phyloP scores from a whole-genome alignment of 2,888 invertebrate genomes.

The Xanthorhoe designata region DNA sequence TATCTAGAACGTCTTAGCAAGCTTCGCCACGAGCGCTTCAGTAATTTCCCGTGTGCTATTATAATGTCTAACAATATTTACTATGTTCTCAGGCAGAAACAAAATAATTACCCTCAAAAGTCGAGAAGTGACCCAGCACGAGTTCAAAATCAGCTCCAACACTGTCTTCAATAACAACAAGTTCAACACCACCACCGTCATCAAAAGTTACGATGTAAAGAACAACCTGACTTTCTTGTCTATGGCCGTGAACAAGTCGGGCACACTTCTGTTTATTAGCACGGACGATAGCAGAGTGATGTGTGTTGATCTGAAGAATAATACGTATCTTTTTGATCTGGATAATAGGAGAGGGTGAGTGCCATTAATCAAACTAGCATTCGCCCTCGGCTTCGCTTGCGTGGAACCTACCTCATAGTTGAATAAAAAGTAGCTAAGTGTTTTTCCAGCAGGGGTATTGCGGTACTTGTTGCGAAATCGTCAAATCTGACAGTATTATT shows the following conservation, averaged over 20 bases:
- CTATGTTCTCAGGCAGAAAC: conserved; percentile 63
- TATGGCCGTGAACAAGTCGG: conserved; percentile 73
- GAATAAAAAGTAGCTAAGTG: too few relatives aligned
- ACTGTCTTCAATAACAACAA: conserved; percentile 56
- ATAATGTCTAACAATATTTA: too few relatives aligned
- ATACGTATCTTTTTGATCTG: conserved; percentile 67
- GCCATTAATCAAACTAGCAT: background rate
- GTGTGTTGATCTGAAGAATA: conserved; percentile 73
- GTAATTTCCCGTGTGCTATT: too few relatives aligned
- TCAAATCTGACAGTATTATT: too few relatives aligned
- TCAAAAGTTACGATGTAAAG: conserved; percentile 64
- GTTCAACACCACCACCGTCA: conserved; percentile 58
- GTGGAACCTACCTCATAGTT: too few relatives aligned
- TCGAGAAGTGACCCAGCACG: conserved; percentile 69
- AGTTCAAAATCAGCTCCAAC: conserved; percentile 55
- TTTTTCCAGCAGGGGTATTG: too few relatives aligned
- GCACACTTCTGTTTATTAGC: conserved; percentile 72
- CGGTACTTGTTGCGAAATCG: too few relatives aligned
- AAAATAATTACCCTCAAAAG: conserved; percentile 72
- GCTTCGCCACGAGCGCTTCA: too few relatives aligned
- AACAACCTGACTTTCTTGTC: conserved; percentile 66
- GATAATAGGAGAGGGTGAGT: conserved; percentile 80
- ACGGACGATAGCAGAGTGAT: conserved; percentile 76
- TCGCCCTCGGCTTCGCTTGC: too few relatives aligned
- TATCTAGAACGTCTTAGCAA: too few relatives aligned